Percentiles rank a stretch among this genome's conserved stretches.
These are phyloP conservation scores for Lagopus muta DNA, from an alignment of 2,113 vertebrate species.

Conservation along the genomic window DNA sequence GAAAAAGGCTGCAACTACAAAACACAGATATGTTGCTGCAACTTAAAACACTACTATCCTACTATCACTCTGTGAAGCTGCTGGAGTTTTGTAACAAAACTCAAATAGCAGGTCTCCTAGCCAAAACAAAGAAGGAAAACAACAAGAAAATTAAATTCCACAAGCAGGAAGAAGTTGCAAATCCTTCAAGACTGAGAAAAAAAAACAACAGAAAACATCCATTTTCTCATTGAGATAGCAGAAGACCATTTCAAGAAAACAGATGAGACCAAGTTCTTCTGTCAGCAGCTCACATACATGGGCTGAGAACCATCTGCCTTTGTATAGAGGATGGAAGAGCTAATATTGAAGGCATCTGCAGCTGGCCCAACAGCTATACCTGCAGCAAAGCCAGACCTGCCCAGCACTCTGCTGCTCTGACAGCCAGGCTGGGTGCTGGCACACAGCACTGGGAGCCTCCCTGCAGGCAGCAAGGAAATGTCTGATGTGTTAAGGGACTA, in stretches of 20 bases:
- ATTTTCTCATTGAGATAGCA: not conserved
- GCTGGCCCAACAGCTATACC: not conserved
- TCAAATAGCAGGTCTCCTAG: not conserved
- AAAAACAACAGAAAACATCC: not conserved
- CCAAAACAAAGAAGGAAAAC: not conserved
- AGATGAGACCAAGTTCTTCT: not conserved
- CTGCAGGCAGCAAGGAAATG: not conserved
- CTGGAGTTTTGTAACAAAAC: not conserved
- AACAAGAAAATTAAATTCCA: not conserved
- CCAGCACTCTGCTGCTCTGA: not conserved
- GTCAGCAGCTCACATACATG: not conserved
- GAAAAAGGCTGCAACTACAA: fast-evolving
- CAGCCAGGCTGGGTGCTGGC: fast-evolving
- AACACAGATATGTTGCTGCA: fast-evolving
- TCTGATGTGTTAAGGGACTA: not conserved
- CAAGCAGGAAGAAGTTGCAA: not conserved
- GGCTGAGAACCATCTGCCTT: not conserved
- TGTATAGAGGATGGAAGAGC: not conserved
- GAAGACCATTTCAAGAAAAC: not conserved
- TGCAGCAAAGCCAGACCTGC: not conserved
- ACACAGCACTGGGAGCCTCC: fast-evolving
- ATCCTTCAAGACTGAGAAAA: not conserved
- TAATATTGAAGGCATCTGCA: not conserved
- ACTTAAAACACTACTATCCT: not conserved
- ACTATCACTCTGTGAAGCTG: fast-evolving